Percentiles rank a stretch among this genome's conserved stretches.
These are phyloP conservation scores for Brachionus calyciflorus DNA, from an alignment of 1,140 invertebrate genomes.

Conservation along the genomic window DNA sequence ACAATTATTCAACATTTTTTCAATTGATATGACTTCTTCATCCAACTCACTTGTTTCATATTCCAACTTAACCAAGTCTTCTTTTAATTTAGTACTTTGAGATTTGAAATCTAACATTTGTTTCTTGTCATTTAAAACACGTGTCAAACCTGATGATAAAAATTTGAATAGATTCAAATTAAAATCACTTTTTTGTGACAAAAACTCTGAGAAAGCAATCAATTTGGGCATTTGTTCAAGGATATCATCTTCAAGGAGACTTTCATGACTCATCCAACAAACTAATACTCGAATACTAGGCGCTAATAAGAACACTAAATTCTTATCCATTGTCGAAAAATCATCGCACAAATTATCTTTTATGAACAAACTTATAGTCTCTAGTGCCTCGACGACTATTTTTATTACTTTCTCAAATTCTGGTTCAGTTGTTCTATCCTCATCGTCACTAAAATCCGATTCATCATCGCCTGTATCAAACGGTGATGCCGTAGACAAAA, in stretches of 20 bases:
- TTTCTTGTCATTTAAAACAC: background rate
- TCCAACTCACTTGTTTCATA: background rate
- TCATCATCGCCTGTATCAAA: background rate
- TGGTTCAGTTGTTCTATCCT: background rate
- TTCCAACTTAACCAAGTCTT: background rate
- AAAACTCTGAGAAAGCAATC: background rate
- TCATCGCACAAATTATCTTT: constrained; percentile 17
- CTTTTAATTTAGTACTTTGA: background rate
- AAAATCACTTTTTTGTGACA: background rate
- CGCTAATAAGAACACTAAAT: background rate
- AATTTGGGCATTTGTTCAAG: constrained; percentile 1
- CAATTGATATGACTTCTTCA: background rate
- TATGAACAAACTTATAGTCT: constrained; percentile 3
- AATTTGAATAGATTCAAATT: background rate
- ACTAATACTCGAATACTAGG: constrained; percentile 11
- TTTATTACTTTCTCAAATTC: constrained; percentile 38
- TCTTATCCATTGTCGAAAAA: background rate
- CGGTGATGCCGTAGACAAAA: constrained; percentile 34
- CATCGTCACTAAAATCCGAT: background rate
- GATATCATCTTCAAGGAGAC: constrained; percentile 37
- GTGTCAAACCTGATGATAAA: background rate
- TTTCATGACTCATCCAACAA: constrained; percentile 40
- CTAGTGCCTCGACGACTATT: constrained; percentile 32
- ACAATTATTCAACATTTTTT: background rate
- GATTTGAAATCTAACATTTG: background rate